Conservation (phyloP, 1,140 invertebrate genomes). For the Vollenhovia emeryi region DNA sequence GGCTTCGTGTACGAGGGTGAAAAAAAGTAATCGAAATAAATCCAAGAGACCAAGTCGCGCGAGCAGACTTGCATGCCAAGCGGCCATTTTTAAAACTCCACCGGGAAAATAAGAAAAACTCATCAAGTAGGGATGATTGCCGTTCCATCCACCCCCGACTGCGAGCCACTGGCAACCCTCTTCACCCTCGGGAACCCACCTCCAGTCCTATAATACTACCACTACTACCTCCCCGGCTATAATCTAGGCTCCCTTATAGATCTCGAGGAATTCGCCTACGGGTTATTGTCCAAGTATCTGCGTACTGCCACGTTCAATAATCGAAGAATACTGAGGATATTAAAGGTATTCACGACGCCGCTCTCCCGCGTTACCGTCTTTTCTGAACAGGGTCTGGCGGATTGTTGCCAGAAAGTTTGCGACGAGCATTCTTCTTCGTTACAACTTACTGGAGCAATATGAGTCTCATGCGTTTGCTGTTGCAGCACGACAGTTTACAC, state of each 20-base stretch:
- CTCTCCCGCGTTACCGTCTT: neutral
- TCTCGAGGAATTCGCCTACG: conserved; percentile 69
- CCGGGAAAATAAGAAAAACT: conserved; percentile 81
- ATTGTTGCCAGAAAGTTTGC: conserved; percentile 18
- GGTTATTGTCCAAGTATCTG: conserved; percentile 71
- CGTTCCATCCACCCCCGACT: conserved; percentile 64
- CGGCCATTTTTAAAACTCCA: conserved; percentile 80
- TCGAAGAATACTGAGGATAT: conserved; percentile 61
- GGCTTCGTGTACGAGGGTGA: conserved; percentile 62
- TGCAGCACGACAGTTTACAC: neutral
- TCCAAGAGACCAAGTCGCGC: conserved; percentile 65
- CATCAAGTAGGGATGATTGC: conserved; percentile 80
- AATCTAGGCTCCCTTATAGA: conserved; percentile 64
- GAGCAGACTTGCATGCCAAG: conserved; percentile 77
- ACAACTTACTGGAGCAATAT: conserved; percentile 3
- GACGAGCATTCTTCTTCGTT: neutral
- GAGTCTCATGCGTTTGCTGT: neutral
- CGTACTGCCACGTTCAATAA: conserved; percentile 66
- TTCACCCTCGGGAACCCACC: conserved; percentile 68
- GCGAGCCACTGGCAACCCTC: conserved; percentile 54
- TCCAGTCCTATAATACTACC: conserved; percentile 6
- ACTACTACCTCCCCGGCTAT: conserved; percentile 55
- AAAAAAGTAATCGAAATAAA: conserved; percentile 79
- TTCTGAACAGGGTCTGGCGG: conserved; percentile 1
- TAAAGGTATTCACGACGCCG: neutral